These are phyloP conservation scores for Neodiprion lecontei DNA, from an alignment of 1,140 invertebrate genomes.

Conservation along the genomic window DNA sequence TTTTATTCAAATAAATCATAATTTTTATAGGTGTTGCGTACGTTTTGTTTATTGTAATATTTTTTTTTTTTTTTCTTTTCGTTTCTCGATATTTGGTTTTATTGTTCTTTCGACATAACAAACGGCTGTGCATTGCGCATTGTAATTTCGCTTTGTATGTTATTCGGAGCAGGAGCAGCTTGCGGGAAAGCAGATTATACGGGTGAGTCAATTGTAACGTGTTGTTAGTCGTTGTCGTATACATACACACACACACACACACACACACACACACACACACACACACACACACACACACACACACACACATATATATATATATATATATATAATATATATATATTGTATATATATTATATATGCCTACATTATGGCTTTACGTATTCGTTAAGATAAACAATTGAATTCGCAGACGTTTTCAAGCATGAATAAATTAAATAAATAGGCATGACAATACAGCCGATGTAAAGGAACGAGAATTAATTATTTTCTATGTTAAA, in stretches of 20 bases:
- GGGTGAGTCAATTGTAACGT: constrained; percentile 67
- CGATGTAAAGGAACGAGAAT: background rate
- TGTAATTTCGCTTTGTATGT: constrained; percentile 34
- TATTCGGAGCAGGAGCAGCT: constrained; percentile 66
- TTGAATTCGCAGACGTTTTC: constrained; percentile 28
- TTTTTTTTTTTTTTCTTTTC: constrained; percentile 34
- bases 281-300: no score
- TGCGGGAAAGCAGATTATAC: constrained; percentile 77
- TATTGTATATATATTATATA: background rate
- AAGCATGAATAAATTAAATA: constrained; percentile 33
- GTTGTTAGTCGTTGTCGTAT: constrained; percentile 25
- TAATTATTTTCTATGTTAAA: background rate
- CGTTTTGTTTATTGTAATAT: constrained; percentile 40
- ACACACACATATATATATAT: constrained; percentile 17
- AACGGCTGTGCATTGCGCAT: constrained; percentile 18
- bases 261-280: no score
- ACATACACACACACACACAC: constrained; percentile 13
- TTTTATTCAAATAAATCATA: constrained; percentile 1
- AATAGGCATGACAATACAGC: background rate
- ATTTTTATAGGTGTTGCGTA: constrained; percentile 30
- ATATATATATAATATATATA: constrained; percentile 20
- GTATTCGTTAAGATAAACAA: constrained; percentile 24
- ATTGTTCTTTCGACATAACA: constrained; percentile 11
- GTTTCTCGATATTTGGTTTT: constrained; percentile 23
- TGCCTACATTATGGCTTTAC: background rate